Evolutionary conservation across 2,888 invertebrate species (phyloP).

Genomic region (Plusia festucae): DNA sequence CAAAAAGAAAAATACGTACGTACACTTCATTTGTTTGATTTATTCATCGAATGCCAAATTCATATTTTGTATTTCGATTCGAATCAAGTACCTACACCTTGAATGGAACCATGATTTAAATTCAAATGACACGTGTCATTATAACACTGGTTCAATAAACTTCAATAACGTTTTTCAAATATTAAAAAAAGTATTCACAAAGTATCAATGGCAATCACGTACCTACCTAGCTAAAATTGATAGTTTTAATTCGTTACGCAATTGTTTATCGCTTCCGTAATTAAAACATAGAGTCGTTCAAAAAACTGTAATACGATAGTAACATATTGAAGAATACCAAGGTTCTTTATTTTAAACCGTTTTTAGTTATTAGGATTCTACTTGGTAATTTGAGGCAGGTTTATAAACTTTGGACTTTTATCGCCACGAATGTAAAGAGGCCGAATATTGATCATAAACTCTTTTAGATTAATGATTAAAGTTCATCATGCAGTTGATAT

Average conservation of each 20-base stretch:
- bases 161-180: background rate
- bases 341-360: background rate
- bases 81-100: background rate
- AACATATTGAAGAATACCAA: background rate
- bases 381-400: too few relatives aligned
- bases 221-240: background rate
- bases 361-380: too few relatives aligned
- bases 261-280: constrained; percentile 7
- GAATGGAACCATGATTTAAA: background rate
- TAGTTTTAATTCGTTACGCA: background rate
- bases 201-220: background rate
- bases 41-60: background rate
- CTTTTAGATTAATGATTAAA: too few relatives aligned
- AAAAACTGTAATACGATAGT: background rate
- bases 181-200: background rate
- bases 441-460: too few relatives aligned
- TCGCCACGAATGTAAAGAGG: too few relatives aligned
- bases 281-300: constrained; percentile 1
- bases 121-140: background rate
- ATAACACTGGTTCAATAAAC: background rate
- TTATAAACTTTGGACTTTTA: too few relatives aligned
- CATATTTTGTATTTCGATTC: background rate
- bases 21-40: background rate
- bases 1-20: too few relatives aligned
- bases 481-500: too few relatives aligned